A percentile compares a stretch with the other conserved stretches of the same genome.
Conservation (phyloP, 2,113 vertebrate species). For the Oncorhynchus mykiss region DNA sequence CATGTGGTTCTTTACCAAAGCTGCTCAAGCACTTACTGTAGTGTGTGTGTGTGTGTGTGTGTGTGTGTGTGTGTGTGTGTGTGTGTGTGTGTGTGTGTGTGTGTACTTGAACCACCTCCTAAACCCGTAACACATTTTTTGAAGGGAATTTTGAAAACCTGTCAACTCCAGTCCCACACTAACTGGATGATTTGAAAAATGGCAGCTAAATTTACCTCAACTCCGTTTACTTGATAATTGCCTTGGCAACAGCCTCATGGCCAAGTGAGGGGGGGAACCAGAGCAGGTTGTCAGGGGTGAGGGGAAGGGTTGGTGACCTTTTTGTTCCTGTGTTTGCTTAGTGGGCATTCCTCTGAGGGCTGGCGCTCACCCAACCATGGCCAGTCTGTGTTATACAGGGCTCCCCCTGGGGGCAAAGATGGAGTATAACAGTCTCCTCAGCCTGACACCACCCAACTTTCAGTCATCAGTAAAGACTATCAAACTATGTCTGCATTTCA, state of each 20-base stretch:
- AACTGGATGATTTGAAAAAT: not conserved
- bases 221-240: conserved; percentile 20
- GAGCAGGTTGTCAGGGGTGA: conserved; percentile 3
- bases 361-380: conserved; percentile 53
- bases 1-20: conserved; percentile 29
- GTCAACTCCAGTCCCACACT: not conserved
- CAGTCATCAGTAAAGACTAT: not conserved
- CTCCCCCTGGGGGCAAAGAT: not conserved
- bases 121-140: not conserved
- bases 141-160: not conserved
- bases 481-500: not conserved
- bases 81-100: not conserved
- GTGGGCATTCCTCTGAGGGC: conserved; percentile 65
- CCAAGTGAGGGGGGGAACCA: too few relatives aligned
- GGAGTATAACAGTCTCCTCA: not conserved
- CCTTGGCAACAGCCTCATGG: conserved; percentile 4
- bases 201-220: not conserved
- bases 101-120: not conserved
- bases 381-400: not conserved
- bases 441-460: not conserved
- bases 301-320: conserved; percentile 51
- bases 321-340: conserved; percentile 67
- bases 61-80: not conserved
- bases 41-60: not conserved
- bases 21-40: conserved; percentile 1